Evolutionary conservation across 2,888 invertebrate species (phyloP), one percentile per base, ranked within the genome.

Genomic region (Dinocampus coccinellae): DNA sequence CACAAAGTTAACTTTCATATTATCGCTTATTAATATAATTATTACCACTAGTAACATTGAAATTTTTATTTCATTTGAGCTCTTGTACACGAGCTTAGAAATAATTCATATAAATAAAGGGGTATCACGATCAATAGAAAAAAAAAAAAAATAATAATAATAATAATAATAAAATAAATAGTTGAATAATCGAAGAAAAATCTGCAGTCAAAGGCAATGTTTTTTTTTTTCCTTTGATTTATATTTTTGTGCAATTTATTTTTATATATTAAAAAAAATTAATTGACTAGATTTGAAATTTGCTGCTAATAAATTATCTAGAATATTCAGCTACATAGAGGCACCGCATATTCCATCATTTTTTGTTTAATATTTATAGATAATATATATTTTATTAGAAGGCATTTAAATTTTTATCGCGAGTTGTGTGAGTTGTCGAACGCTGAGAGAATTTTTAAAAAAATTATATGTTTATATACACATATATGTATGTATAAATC

Each of bases 1-100:
- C 65, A 74, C 63, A 36, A 52, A 36, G 67, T 67, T 52, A 74
- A 74, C 74, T 74, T 73, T 73, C 74, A 70, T 73, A 24, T 24
- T 69, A 68, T 69, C 65, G 26, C 53, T 73, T 36, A 57, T 52
- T n/a, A 16, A 53, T 33, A 36, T 64, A 69, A 47, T 47, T 20
- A 20, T 47, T 9, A 47, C 6, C 47, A 20, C 16, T 20, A n/a
- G 6, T 47, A 47, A 47, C 7, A 52, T 72, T 67, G 63, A 60
- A 39, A 42, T 29, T 29, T 29, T 29, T 26, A 58, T 58, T 57
- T 57, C 34, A 58, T 20, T 68, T 68, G 67, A 68, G 67, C 67
- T n/a, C n/a, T 68, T 52, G 26, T 60, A 39, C 66, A 66, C 22
- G 36, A 57, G 16, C 57, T 47, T 20, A 24, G 34, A 36, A 11